Evolutionary conservation across 1,140 invertebrate genomes (phyloP).

Genomic region (Drosophila dunni): DNA sequence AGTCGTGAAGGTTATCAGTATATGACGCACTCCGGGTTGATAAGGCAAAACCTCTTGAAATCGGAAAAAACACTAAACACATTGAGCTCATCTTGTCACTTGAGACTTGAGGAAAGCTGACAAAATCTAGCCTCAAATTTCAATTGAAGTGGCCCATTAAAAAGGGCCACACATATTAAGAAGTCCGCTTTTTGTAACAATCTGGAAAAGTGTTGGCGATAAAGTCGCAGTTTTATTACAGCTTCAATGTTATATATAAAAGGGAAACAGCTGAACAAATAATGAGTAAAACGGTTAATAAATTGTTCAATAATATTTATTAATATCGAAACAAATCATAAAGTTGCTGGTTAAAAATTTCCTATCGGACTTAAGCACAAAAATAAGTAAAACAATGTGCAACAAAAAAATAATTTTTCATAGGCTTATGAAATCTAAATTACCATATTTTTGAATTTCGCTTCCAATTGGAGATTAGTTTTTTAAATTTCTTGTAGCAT

Average conservation of each 20-base stretch:
- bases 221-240: conserved; percentile 32
- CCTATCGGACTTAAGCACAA: too few relatives aligned
- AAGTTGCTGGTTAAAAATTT: too few relatives aligned
- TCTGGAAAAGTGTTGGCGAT: conserved; percentile 14
- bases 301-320: neutral
- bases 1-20: conserved; percentile 66
- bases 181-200: neutral
- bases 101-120: conserved; percentile 11
- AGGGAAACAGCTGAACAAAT: neutral
- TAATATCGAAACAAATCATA: neutral
- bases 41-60: conserved; percentile 39
- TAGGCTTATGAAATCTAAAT: too few relatives aligned
- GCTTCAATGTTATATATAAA: neutral
- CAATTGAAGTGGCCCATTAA: conserved; percentile 59
- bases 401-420: too few relatives aligned
- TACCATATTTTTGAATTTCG: too few relatives aligned
- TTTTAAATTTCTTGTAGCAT: neutral
- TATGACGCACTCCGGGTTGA: conserved; percentile 31
- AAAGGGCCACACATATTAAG: conserved; percentile 10
- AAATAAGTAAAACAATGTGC: too few relatives aligned
- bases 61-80: conserved; percentile 1
- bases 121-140: conserved; percentile 62
- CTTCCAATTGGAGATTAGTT: too few relatives aligned
- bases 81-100: conserved; percentile 25
- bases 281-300: neutral